Evolutionary conservation across 2,888 invertebrate genomes (phyloP).

Genomic region (Dasysyrphus tricinctus): DNA sequence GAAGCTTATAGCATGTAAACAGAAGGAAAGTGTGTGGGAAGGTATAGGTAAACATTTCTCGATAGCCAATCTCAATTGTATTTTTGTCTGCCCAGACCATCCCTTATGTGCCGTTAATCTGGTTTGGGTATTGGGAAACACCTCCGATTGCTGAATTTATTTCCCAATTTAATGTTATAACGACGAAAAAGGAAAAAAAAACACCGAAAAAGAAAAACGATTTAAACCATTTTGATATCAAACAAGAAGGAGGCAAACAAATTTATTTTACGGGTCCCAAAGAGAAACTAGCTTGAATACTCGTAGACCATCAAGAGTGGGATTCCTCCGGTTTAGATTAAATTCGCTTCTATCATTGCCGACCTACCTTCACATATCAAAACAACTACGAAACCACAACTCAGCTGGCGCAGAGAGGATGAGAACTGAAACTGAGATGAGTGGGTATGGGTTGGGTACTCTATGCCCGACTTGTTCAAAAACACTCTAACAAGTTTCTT

Average conservation of each 20-base stretch:
- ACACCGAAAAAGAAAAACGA: slow-evolving; percentile 31
- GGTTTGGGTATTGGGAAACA: slow-evolving; percentile 58
- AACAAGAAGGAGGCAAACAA: slow-evolving; percentile 59
- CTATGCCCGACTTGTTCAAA: slow-evolving; percentile 9
- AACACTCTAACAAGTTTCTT: slow-evolving; percentile 74
- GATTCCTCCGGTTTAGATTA: slow-evolving; percentile 59
- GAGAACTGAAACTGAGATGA: background rate
- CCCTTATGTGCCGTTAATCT: slow-evolving; percentile 41
- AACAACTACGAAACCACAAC: slow-evolving; percentile 59
- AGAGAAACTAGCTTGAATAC: slow-evolving; percentile 45
- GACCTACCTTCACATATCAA: slow-evolving; percentile 56
- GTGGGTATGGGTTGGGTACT: background rate
- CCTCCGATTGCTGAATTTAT: slow-evolving; percentile 69
- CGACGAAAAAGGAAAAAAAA: slow-evolving; percentile 30
- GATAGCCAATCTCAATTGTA: slow-evolving; percentile 55
- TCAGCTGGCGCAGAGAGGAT: background rate
- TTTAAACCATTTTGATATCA: slow-evolving; percentile 54
- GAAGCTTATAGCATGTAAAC: background rate
- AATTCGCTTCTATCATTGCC: slow-evolving; percentile 66
- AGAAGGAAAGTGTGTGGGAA: background rate
- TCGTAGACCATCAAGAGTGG: slow-evolving; percentile 34
- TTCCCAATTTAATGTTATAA: slow-evolving; percentile 63
- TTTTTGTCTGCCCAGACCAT: slow-evolving; percentile 36
- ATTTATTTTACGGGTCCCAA: slow-evolving; percentile 64
- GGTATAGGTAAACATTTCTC: slow-evolving; percentile 30